phyloP scores from a whole-genome alignment of 2,113 vertebrate species.

The Oenanthe melanoleuca region DNA sequence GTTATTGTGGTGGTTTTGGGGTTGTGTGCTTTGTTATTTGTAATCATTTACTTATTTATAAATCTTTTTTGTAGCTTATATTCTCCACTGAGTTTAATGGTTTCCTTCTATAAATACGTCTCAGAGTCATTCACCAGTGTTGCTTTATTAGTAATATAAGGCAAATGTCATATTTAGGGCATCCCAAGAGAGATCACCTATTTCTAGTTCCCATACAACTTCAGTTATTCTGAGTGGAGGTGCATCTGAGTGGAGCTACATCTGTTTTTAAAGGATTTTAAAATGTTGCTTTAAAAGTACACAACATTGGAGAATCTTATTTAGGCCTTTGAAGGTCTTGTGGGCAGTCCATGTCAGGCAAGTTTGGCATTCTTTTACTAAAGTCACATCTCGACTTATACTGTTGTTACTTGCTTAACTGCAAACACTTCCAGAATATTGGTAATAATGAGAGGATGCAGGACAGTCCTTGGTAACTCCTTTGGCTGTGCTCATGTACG shows the following conservation, averaged over 20 bases:
- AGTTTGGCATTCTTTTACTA: not conserved
- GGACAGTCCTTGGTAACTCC: not conserved
- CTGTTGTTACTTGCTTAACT: not conserved
- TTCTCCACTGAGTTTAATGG: not conserved
- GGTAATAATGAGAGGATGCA: not conserved
- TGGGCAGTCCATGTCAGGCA: not conserved
- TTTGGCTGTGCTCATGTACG: not conserved
- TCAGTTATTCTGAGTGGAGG: not conserved
- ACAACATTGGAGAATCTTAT: not conserved
- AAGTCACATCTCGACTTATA: not conserved
- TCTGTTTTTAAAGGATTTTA: not conserved
- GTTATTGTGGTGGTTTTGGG: not conserved
- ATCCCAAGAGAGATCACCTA: not conserved
- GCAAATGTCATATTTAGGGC: not conserved
- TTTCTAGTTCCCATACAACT: not conserved
- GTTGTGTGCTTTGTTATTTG: not conserved
- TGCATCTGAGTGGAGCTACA: not conserved
- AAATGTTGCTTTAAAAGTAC: not conserved
- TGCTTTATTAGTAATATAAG: not conserved
- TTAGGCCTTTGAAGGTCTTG: not conserved
- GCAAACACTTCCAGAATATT: not conserved
- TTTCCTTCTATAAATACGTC: not conserved
- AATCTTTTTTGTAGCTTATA: not conserved
- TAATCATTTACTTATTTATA: not conserved
- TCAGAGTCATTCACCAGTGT: not conserved